Evolutionary conservation across 2,797 vertebrate species (phyloP), one percentile per base, ranked within the genome.

Genomic region (Amblyopsis hoosieri): DNA sequence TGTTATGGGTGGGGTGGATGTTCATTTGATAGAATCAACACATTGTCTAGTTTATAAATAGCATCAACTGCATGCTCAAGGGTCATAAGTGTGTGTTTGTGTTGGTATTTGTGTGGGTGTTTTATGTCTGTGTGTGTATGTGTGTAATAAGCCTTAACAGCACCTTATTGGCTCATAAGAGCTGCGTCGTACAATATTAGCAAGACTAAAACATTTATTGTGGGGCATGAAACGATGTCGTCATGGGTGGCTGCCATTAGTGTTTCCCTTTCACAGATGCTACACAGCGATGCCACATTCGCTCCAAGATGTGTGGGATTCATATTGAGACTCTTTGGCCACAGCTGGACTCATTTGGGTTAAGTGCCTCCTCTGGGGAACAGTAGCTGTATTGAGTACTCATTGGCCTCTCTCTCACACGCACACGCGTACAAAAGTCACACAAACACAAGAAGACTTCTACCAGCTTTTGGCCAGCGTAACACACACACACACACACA

Each of bases 311-410:
- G 53, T 68, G 62, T 73, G 71, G 66, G 62, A 77, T 69, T 79
- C 62, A 66, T 66, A 69, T 74, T 47, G 56, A 74, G 67, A 63
- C 72, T 51, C 63, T 50, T 57, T 13, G 47, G 78, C 62, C 67
- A 69, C 77, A 72, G 68, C 80, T 72, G 66, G 78, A 78, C 82
- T 75, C 78, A 77, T 86, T 73, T 81, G 67, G 82, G 88, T 90
- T 87, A 88, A 90, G 84, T 85, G 83, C 65, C 71, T 86, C 60
- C 74, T 82, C 60, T 49, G 60, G 79, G 69, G 74, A 75, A 74
- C 64, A 48, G 45, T 54, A 59, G 63, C 54, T 13, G 68, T 74
- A 83, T 79, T 74, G 62, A 84, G 69, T 45, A 57, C 66, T 70
- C 63, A 31, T 57, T 50, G 63, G 69, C 69, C 62, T 8, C 13